Conservation (phyloP, 2,888 invertebrate species). For the Parochlus steinenii region DNA sequence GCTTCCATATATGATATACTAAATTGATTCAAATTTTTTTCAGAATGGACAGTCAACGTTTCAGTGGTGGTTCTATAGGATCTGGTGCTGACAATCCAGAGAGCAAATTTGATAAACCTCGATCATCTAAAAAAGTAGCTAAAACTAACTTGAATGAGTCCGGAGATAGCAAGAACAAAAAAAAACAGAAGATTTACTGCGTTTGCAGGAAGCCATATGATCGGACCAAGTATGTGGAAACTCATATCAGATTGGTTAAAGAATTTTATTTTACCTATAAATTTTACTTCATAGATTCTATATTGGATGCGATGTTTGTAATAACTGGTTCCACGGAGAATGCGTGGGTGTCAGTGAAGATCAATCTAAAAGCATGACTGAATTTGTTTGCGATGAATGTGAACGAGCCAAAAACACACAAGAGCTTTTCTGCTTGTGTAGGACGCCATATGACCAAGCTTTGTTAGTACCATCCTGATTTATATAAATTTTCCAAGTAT, state of each 20-base stretch:
- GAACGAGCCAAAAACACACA: slow-evolving; percentile 72
- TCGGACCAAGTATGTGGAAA: slow-evolving; percentile 59
- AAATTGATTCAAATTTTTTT: slow-evolving; percentile 13
- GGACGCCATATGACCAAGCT: slow-evolving; percentile 92
- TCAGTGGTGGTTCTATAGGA: slow-evolving; percentile 19
- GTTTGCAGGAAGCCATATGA: slow-evolving; percentile 90
- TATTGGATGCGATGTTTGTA: slow-evolving; percentile 93
- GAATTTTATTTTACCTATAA: slow-evolving; percentile 1
- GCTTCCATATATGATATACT: not conserved
- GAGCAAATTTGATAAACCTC: slow-evolving; percentile 1
- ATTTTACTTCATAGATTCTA: slow-evolving; percentile 53
- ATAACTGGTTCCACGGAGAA: slow-evolving; percentile 97
- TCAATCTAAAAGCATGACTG: slow-evolving; percentile 75
- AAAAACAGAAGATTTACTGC: slow-evolving; percentile 75
- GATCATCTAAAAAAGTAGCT: too few relatives aligned
- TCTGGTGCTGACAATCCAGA: slow-evolving; percentile 33
- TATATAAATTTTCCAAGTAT: not conserved
- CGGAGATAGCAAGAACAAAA: slow-evolving; percentile 22
- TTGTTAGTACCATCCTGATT: slow-evolving; percentile 47
- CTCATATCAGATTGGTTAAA: slow-evolving; percentile 1
- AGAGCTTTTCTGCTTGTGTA: slow-evolving; percentile 90
- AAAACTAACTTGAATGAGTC: slow-evolving; percentile 47
- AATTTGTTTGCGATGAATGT: slow-evolving; percentile 79
- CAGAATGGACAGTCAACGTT: slow-evolving; percentile 50
- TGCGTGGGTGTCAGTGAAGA: slow-evolving; percentile 90